Base-by-base conservation (phyloP, 2,113 vertebrate genomes). In the Limnothrissa miodon region DNA sequence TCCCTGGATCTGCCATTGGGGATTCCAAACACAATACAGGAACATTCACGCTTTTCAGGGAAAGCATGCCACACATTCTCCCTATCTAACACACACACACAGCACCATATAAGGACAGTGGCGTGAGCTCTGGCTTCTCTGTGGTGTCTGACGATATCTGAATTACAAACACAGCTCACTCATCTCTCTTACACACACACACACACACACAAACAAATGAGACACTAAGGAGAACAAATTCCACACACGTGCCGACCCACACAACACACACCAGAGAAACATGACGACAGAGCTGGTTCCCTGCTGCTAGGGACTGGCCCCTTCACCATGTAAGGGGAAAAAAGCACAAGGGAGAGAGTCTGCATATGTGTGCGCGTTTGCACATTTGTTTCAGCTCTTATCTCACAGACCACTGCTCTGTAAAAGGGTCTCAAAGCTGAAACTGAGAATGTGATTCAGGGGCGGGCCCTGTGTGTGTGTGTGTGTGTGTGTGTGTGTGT, bases 21-120 rank as follows among this genome's bases (percentile, higher is more conserved):
- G 66, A 74, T 74, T 74, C 66, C 66, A 33, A 74, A 74, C 66
- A 74, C 66, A 74, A 74, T 74, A 74, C 66, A 74, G 66, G 62
- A 74, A 39, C 66, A 74, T 74, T 74, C 33, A 74, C 66, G 33
- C 66, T 33, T 36, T 74, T 74, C 66, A 36, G 66, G 66, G 62
- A 70, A 70, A 33, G 62, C 29, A 70, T 70, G 33, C 66, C 66
- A 11, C 33, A 74, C 66, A 74, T 39, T 74, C 33, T 74, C 66
- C 15, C 25, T 17, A 10, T 74, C 15, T 5, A 13, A 70, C 62
- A 70, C 62, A 70, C 59, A 25, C 59, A 62, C 59, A 62, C n/a
- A 62, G 19, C 9, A 5, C 66, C 66, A 36, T 74, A 74, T 39
- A 74, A 74, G 66, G 66, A 0, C 29, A 74, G 66, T 74, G 66